Conservation (phyloP, 2,888 invertebrate genomes). For the Napeogenes sylphis region DNA sequence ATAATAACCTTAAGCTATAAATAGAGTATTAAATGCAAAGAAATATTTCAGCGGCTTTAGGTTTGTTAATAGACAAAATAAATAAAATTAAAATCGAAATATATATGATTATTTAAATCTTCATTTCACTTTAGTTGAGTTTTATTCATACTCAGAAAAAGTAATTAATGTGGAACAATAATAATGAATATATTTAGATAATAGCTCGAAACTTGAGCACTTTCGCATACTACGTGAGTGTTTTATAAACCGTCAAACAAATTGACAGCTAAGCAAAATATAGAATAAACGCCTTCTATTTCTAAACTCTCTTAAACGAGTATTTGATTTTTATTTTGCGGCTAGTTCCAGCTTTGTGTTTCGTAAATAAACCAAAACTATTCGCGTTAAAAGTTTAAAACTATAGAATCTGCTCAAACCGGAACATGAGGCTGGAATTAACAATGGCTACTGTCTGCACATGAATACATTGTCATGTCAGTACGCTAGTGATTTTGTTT, state of each 20-base stretch:
- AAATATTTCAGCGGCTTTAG: too few species aligned
- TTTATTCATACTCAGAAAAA: too few species aligned
- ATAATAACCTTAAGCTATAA: too few species aligned
- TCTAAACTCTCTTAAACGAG: conserved; percentile 19
- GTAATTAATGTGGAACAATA: too few species aligned
- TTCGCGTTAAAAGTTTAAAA: conserved; percentile 24
- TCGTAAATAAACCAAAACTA: conserved; percentile 13
- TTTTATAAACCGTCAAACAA: conserved; percentile 30
- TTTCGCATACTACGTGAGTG: conserved; percentile 24
- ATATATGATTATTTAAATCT: too few species aligned
- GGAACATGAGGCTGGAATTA: conserved; percentile 22
- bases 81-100: too few species aligned
- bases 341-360: conserved; percentile 15
- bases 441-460: conserved; percentile 20
- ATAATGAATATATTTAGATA: too few species aligned
- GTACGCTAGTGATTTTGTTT: too few species aligned
- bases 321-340: conserved; percentile 25
- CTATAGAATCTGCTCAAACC: conserved; percentile 25
- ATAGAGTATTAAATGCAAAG: too few species aligned
- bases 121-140: too few species aligned
- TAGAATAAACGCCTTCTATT: conserved; percentile 19
- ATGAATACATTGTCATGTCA: background rate
- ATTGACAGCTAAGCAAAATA: conserved; percentile 14
- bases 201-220: background rate
- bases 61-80: too few species aligned